These are phyloP conservation scores for Mechanitis mazaeus DNA, from an alignment of 2,888 invertebrate species.

Conservation along the genomic window DNA sequence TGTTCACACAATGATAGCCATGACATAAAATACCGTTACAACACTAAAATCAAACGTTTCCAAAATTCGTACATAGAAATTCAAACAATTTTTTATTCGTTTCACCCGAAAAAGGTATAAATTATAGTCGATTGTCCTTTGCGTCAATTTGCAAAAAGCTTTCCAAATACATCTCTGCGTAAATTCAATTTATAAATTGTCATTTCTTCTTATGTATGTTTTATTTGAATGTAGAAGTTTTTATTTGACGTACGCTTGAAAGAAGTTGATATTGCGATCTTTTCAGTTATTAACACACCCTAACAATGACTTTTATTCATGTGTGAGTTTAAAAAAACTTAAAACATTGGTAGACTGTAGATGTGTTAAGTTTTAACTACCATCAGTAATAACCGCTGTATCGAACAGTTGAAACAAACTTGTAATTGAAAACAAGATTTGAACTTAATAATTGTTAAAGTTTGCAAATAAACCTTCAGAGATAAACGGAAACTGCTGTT, in stretches of 20 bases:
- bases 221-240: constrained; percentile 18
- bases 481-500: constrained; percentile 8
- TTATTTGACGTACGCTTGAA: constrained; percentile 12
- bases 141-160: constrained; percentile 2
- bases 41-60: not conserved
- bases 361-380: too few relatives aligned
- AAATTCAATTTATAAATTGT: constrained; percentile 32
- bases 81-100: not conserved
- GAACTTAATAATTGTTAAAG: constrained; percentile 9
- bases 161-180: constrained; percentile 25
- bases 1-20: too few relatives aligned
- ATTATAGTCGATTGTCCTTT: constrained; percentile 7
- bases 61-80: not conserved
- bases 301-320: not conserved
- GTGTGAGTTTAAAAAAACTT: too few relatives aligned
- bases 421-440: constrained; percentile 3
- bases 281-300: constrained; percentile 1
- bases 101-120: constrained; percentile 8
- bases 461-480: constrained; percentile 9
- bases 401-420: constrained; percentile 5
- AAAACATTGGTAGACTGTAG: too few relatives aligned
- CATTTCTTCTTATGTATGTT: constrained; percentile 26
- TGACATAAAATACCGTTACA: too few relatives aligned
- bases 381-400: constrained; percentile 4
- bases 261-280: not conserved